These are phyloP conservation scores for Callorhinus ursinus DNA, from an alignment of 2,113 vertebrate genomes.

Conservation along the genomic window DNA sequence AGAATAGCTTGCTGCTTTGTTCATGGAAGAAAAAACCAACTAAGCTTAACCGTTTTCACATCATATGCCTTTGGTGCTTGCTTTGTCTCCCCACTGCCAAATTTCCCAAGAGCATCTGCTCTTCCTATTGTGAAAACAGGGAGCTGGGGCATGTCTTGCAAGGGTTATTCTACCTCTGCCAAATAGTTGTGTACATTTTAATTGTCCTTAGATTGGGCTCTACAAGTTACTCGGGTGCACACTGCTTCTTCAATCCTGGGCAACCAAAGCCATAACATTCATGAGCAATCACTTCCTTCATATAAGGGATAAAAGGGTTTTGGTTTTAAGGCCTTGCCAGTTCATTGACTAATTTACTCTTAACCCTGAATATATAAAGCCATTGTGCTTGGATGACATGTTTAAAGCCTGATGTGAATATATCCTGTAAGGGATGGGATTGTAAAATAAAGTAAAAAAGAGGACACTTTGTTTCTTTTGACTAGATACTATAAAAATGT, in stretches of 20 bases:
- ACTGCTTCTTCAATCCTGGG: neutral
- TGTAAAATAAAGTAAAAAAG: neutral
- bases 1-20: conserved; percentile 54
- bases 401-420: neutral
- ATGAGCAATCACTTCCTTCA: neutral
- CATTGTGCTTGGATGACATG: neutral
- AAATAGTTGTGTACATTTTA: conserved; percentile 16
- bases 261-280: neutral
- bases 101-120: conserved; percentile 77
- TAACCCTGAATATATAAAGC: neutral
- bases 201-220: conserved; percentile 24
- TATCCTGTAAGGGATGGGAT: neutral
- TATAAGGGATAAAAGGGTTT: neutral
- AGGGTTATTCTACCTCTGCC: conserved; percentile 32
- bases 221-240: conserved; percentile 19
- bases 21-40: conserved; percentile 13
- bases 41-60: conserved; percentile 11
- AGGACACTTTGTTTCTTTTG: neutral
- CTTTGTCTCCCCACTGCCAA: conserved; percentile 66
- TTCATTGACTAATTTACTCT: conserved; percentile 28
- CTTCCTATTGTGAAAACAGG: conserved; percentile 65
- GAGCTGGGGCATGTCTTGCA: conserved; percentile 38
- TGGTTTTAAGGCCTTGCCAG: neutral
- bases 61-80: neutral
- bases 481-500: neutral